Evolutionary conservation across 2,113 vertebrate species (phyloP), one percentile per base, ranked within the genome.

Genomic region (Microtus ochrogaster): DNA sequence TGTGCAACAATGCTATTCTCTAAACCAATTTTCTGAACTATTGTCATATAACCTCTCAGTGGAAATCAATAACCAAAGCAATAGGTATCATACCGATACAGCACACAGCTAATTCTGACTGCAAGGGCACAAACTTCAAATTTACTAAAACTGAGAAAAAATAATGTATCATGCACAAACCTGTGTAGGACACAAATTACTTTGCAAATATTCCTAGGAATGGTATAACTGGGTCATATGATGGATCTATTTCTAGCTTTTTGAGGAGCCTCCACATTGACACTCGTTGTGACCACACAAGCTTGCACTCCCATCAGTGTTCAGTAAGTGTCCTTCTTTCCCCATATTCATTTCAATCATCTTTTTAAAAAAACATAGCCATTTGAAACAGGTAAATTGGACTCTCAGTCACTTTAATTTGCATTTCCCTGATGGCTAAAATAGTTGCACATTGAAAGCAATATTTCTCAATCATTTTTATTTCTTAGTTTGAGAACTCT

Each of bases 1-100:
- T 41, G 17, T 91, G 55, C 52, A 72, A 78, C 92, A 66, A 92
- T 17, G 52, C 52, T n/a, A 58, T 41, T 66, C n/a, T 78, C n/a
- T 87, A 78, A 92, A 92, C 11, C 22, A 41, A 41, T 94, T 92
- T 92, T 92, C 93, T 95, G 19, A 95, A 90, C 24, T 74, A 13
- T 92, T 92, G 3, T 74, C 92, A 30, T 94, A 81, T 95, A 96
- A 83, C 28, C 22, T 77, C 24, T 21, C 73, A 73, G 30, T 94
- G 68, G 52, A 96, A 92, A 90, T 63, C 11, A 96, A 41, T 74
- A 90, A 83, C 44, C 92, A 74, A 95, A 85, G 52, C 55, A 92
- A 81, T 33, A 30, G 76, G 76, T 96, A 70, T 96, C 41, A 73
- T 55, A 78, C 26, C 26, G 41, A 68, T 58, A 84, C 55, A 17